A percentile compares a stretch with the other conserved stretches of the same genome.
phyloP scores from a whole-genome alignment of 2,888 invertebrate species.

The Spialia ferax region DNA sequence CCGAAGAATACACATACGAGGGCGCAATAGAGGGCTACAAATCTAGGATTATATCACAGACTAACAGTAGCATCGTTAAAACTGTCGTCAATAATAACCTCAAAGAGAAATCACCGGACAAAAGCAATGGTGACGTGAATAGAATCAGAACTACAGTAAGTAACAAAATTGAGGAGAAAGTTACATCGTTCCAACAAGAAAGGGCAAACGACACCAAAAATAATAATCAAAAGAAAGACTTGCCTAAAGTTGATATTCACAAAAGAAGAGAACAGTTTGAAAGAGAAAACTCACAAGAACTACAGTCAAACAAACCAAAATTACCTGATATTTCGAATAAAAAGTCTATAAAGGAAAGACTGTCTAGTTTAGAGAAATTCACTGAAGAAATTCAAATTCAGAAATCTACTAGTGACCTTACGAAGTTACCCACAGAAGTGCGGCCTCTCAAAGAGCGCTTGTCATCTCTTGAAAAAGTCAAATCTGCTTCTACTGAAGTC shows the following conservation, averaged over 20 bases:
- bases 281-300: constrained; percentile 87
- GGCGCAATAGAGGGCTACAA: constrained; percentile 95
- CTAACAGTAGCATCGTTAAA: constrained; percentile 78
- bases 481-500: constrained; percentile 70
- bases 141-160: constrained; percentile 80
- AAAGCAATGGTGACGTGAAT: constrained; percentile 73
- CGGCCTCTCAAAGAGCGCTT: constrained; percentile 88
- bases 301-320: constrained; percentile 82
- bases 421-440: constrained; percentile 86
- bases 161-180: constrained; percentile 88
- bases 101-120: constrained; percentile 80
- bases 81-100: constrained; percentile 76
- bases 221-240: constrained; percentile 84
- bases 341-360: constrained; percentile 91
- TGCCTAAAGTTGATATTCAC: constrained; percentile 93
- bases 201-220: constrained; percentile 76
- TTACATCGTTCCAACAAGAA: constrained; percentile 87
- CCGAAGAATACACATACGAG: constrained; percentile 94
- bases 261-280: constrained; percentile 95
- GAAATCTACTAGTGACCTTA: constrained; percentile 78
- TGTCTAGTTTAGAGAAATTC: constrained; percentile 90
- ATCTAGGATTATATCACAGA: constrained; percentile 90
- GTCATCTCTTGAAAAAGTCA: constrained; percentile 88
- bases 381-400: constrained; percentile 83
- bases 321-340: constrained; percentile 88